Percentiles rank a stretch among this genome's conserved stretches.
Conservation (phyloP, 2,113 vertebrate genomes). For the Chloroceryle aenea region DNA sequence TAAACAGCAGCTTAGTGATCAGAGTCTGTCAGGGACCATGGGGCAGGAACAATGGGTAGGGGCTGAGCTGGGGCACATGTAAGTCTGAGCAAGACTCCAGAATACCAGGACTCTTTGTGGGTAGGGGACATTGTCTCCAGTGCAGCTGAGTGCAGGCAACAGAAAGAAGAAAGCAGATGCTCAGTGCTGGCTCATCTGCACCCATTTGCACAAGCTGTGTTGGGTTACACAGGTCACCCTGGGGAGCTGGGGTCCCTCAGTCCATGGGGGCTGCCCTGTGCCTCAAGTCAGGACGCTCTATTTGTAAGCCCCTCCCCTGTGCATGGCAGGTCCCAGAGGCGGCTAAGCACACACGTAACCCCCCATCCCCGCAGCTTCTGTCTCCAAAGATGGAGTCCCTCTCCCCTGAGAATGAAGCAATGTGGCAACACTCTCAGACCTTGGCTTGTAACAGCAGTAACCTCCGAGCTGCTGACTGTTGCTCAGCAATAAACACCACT, state of each 20-base stretch:
- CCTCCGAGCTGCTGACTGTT: conserved; percentile 72
- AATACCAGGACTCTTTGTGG: neutral
- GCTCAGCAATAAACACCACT: conserved; percentile 74
- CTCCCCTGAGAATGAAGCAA: conserved; percentile 1
- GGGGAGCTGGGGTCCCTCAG: accelerated
- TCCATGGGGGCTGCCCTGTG: accelerated
- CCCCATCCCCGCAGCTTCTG: neutral
- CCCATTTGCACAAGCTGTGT: neutral
- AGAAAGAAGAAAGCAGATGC: neutral
- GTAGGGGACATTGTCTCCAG: neutral
- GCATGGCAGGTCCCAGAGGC: neutral
- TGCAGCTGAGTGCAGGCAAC: accelerated
- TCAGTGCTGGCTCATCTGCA: accelerated
- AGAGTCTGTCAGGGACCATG: neutral
- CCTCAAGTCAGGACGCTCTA: neutral
- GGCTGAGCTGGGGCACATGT: neutral
- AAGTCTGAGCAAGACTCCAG: neutral
- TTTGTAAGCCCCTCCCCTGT: neutral
- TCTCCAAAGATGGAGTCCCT: conserved; percentile 7
- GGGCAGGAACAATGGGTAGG: neutral
- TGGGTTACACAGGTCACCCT: accelerated
- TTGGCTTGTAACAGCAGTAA: conserved; percentile 66
- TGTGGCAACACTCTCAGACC: conserved; percentile 59
- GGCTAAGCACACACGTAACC: accelerated
- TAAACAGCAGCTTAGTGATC: neutral